These are phyloP conservation scores for Chelonus formosanus DNA, from an alignment of 2,888 invertebrate species.

Conservation along the genomic window DNA sequence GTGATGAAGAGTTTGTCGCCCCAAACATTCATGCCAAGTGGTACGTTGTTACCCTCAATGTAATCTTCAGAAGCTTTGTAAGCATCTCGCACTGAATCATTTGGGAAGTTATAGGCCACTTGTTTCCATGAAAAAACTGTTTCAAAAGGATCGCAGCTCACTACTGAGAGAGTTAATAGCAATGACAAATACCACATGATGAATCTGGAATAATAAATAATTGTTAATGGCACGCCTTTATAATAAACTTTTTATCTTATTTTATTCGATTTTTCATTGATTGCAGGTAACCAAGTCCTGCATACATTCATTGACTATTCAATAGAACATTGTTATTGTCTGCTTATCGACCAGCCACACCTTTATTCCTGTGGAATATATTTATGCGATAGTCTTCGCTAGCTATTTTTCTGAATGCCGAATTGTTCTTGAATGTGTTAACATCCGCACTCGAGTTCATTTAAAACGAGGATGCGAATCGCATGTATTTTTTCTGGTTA, in stretches of 20 bases:
- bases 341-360: conserved; percentile 37
- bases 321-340: conserved; percentile 31
- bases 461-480: too few species aligned
- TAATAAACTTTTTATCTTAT: conserved; percentile 17
- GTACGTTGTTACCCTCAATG: conserved; percentile 75
- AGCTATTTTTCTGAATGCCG: neutral
- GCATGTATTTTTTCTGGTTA: too few species aligned
- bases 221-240: conserved; percentile 15
- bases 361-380: conserved; percentile 22
- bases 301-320: conserved; percentile 23
- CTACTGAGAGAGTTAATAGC: conserved; percentile 43
- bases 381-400: neutral
- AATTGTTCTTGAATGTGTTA: neutral
- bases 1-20: conserved; percentile 75
- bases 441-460: neutral
- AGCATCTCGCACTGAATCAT: conserved; percentile 48
- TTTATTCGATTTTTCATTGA: conserved; percentile 17
- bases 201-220: conserved; percentile 29
- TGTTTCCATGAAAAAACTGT: conserved; percentile 55
- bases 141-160: conserved; percentile 46
- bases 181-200: conserved; percentile 48
- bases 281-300: conserved; percentile 4
- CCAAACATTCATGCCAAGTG: conserved; percentile 74
- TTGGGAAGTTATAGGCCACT: conserved; percentile 57
- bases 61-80: conserved; percentile 69